Evolutionary conservation across 2,797 vertebrate genomes (phyloP), one percentile per base, ranked within the genome.

Genomic region (Psittacula derbiana): DNA sequence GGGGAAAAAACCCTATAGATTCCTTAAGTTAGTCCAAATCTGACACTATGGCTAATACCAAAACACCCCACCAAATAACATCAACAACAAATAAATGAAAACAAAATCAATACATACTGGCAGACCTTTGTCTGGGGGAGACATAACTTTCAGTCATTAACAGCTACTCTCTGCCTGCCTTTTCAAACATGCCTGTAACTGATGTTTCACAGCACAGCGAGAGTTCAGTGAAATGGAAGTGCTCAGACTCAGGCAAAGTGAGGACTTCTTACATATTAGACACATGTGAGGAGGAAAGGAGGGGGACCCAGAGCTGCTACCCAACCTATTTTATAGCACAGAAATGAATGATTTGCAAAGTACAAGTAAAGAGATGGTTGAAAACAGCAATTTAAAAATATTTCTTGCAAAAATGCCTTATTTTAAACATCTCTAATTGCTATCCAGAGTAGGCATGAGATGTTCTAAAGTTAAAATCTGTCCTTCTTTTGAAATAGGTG

Each of bases 1-100:
- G 28, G 6, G 10, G 4, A 50, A 86, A 79, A 70, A 49, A 1
- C 0, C 17, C 27, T 12, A 8, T 3, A 43, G 31, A 43, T 55
- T 74, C 44, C 49, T 87, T 36, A 46, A 5, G 19, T 44, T 40
- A 70, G 31, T 75, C 16, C 1, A 8, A 83, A 61, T 15, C 21
- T 7, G 33, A 17, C 1, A 1, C 21, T 12, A 52, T 21, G 24
- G 52, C 49, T 24, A 55, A 11, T 20, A 80, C 4, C 14, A 58
- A 80, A 62, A 9, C 27, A 4, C 4, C 6, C 18, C 30, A 21
- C 6, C 6, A 52, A 74, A 55, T 23, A 64, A 65, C 5, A 67
- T 49, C 5, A 71, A n/a, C 10, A 8, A 28, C 10, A 33, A 38
- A 65, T 60, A 4, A 58, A 81, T 40, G 33, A 75, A 86, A 86